phyloP scores from a whole-genome alignment of 2,113 vertebrate genomes.

The Grus americana region DNA sequence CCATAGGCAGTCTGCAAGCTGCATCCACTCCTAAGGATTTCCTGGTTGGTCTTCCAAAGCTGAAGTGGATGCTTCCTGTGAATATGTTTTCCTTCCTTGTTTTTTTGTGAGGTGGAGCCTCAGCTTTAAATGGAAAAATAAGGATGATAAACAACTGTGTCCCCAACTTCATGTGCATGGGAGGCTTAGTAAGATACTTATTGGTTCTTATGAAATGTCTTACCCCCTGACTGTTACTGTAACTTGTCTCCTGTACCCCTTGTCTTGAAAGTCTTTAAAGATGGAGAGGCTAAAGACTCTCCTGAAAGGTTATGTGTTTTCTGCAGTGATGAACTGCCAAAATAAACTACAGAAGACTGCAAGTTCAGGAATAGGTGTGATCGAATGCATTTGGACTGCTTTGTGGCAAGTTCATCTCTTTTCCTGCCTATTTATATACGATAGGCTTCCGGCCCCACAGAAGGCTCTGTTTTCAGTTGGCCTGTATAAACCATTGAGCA shows the following conservation, averaged over 20 bases:
- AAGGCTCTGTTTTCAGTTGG: not conserved
- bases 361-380: not conserved
- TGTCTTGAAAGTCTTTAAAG: not conserved
- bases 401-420: not conserved
- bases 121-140: not conserved
- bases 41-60: not conserved
- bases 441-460: not conserved
- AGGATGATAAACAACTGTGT: not conserved
- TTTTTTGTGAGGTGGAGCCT: not conserved
- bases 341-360: not conserved
- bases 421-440: not conserved
- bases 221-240: not conserved
- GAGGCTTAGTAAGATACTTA: not conserved
- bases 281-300: not conserved
- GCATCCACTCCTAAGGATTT: not conserved
- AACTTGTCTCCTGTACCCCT: not conserved
- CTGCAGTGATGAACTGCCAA: not conserved
- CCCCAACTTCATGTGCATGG: rapidly evolving
- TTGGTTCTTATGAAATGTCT: not conserved
- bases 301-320: not conserved
- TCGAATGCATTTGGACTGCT: not conserved
- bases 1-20: not conserved
- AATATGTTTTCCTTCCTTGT: not conserved
- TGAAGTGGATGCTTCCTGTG: not conserved
- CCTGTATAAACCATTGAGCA: not conserved